These are phyloP conservation scores for Oenanthe melanoleuca DNA, from an alignment of 2,113 vertebrate species.

Conservation along the genomic window DNA sequence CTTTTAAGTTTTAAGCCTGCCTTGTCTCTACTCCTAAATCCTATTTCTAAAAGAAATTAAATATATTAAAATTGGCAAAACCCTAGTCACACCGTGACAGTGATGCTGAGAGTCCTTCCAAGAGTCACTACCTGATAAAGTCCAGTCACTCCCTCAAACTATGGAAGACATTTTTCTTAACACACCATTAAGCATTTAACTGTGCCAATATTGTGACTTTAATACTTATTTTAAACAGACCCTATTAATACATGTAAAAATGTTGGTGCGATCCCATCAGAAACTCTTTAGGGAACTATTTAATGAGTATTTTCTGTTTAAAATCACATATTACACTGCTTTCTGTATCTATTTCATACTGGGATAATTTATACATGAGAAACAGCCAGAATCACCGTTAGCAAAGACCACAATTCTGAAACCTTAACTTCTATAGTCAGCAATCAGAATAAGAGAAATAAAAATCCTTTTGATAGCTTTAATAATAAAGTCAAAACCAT, in stretches of 20 bases:
- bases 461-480: background rate
- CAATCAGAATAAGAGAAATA: background rate
- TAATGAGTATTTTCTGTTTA: background rate
- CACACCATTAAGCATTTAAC: background rate
- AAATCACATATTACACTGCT: background rate
- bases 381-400: background rate
- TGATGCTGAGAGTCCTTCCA: background rate
- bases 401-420: background rate
- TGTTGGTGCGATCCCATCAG: background rate
- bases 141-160: background rate
- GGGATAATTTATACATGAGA: background rate
- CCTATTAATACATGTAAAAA: background rate
- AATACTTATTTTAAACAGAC: background rate
- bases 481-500: background rate
- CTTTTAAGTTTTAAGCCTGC: too few species aligned
- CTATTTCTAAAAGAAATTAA: too few species aligned
- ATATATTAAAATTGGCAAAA: too few species aligned
- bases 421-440: background rate
- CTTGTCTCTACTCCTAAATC: too few species aligned
- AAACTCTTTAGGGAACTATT: background rate
- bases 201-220: background rate
- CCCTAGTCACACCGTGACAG: too few species aligned
- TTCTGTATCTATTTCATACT: background rate
- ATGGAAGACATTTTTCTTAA: background rate
- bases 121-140: background rate